These are phyloP conservation scores for Epinotia demarniana DNA, from an alignment of 2,888 invertebrate species.

Conservation along the genomic window DNA sequence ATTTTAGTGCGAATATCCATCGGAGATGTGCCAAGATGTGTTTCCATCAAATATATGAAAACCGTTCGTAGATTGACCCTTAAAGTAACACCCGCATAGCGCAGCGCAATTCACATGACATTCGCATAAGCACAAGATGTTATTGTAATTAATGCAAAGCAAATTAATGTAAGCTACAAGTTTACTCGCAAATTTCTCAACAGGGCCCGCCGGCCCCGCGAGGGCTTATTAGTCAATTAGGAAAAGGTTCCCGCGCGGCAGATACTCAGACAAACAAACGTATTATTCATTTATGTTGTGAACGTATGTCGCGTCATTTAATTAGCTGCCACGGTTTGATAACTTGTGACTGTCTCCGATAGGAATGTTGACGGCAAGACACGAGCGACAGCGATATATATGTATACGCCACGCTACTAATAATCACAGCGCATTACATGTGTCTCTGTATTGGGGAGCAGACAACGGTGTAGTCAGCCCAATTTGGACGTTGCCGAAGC, in stretches of 20 bases:
- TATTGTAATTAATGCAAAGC: constrained; percentile 40
- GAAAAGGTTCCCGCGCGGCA: constrained; percentile 59
- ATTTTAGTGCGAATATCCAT: too few species aligned
- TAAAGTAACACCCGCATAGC: constrained; percentile 9
- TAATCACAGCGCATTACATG: not conserved
- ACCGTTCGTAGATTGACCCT: not conserved
- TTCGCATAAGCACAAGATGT: constrained; percentile 42
- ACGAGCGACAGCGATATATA: constrained; percentile 29
- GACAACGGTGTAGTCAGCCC: too few species aligned
- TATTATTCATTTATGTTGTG: constrained; percentile 47
- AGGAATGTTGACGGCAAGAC: constrained; percentile 35
- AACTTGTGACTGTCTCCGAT: constrained; percentile 50
- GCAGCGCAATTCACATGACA: constrained; percentile 36
- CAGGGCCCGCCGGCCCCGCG: constrained; percentile 51
- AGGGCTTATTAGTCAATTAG: constrained; percentile 67
- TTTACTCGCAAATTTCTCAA: constrained; percentile 55
- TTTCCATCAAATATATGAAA: too few species aligned
- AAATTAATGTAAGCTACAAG: constrained; percentile 50
- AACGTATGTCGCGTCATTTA: constrained; percentile 55
- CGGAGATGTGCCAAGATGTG: too few species aligned
- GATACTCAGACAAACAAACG: constrained; percentile 52
- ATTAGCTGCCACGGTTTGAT: constrained; percentile 60
- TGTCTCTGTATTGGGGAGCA: too few species aligned
- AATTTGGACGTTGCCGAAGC: too few species aligned
- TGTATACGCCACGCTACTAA: not conserved